These are phyloP conservation scores for Potorous gilbertii DNA, from an alignment of 2,797 vertebrate species.

Conservation along the genomic window DNA sequence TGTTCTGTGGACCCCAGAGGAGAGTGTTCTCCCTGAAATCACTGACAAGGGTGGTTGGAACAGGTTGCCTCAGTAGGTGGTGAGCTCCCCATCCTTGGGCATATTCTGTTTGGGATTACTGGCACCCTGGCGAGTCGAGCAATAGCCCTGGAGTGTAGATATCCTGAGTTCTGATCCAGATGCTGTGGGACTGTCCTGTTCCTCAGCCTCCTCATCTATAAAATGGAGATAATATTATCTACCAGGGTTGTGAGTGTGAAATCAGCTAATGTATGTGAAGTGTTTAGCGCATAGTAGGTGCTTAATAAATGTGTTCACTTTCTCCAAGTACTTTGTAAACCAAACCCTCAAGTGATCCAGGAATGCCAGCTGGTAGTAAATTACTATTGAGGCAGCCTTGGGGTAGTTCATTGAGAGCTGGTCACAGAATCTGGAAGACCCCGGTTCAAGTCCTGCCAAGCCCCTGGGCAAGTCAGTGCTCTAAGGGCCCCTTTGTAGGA, in stretches of 20 bases:
- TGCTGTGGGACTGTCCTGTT: too few relatives aligned
- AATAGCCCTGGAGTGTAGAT: not conserved
- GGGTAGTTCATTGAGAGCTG: not conserved
- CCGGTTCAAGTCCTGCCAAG: not conserved
- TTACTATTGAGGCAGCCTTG: not conserved
- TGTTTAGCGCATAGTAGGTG: not conserved
- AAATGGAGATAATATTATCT: not conserved
- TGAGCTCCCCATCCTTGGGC: not conserved
- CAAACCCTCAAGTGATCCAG: not conserved
- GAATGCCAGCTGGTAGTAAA: not conserved
- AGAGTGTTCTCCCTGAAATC: too few relatives aligned
- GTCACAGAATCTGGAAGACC: not conserved
- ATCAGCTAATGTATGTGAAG: not conserved
- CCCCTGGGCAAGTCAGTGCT: not conserved
- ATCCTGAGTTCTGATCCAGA: not conserved
- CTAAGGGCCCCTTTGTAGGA: not conserved
- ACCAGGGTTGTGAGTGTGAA: not conserved
- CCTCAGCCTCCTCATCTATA: not conserved
- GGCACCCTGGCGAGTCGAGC: not conserved
- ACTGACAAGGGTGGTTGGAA: not conserved
- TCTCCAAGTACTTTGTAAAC: not conserved
- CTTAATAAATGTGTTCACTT: not conserved
- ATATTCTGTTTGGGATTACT: not conserved
- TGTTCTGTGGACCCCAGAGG: not conserved
- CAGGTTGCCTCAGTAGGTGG: not conserved